Base-by-base conservation (phyloP, 2,797 vertebrate species). In the Molothrus ater region DNA sequence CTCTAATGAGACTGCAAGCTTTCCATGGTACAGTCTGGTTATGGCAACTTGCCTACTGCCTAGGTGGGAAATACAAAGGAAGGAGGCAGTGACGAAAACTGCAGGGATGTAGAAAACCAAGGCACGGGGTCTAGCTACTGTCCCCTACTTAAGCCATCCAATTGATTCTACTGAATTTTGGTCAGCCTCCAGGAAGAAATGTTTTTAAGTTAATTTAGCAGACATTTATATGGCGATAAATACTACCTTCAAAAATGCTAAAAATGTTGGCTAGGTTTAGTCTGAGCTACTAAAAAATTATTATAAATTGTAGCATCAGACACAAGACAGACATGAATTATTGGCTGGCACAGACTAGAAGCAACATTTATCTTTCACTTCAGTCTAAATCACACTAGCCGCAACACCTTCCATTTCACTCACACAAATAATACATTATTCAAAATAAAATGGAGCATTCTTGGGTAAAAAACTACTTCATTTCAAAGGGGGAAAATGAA, bases 381-480 rank as follows among this genome's bases (percentile, higher is more conserved):
- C 97, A 97, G 97, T 97, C 97, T 97, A 97, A 98, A 97, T 98
- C 96, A 98, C 98, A 95, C 95, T 97, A 98, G 98, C 98, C 98
- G 96, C 97, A 98, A 98, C 97, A 98, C 98, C 98, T 98, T 98
- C 98, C 97, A 97, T 98, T 97, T 98, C 97, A 98, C 97, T 98
- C 97, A 97, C 97, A 98, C 97, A 97, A 97, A 97, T 96, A 97
- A 97, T 98, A 98, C 93, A 97, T 96, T 95, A 92, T 96, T 97
- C 88, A 97, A 98, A 98, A 97, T 97, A 97, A 98, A 98, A 98
- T 96, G 97, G 97, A 98, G 97, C 96, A 96, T 98, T 98, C 96
- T 96, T 97, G 98, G 97, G 97, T 97, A 98, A 98, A 98, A 98
- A 97, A 97, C 96, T 94, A 97, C 97, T 97, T 97, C 95, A 96